phyloP scores from a whole-genome alignment of 1,140 invertebrate species.

The Elysia chlorotica region DNA sequence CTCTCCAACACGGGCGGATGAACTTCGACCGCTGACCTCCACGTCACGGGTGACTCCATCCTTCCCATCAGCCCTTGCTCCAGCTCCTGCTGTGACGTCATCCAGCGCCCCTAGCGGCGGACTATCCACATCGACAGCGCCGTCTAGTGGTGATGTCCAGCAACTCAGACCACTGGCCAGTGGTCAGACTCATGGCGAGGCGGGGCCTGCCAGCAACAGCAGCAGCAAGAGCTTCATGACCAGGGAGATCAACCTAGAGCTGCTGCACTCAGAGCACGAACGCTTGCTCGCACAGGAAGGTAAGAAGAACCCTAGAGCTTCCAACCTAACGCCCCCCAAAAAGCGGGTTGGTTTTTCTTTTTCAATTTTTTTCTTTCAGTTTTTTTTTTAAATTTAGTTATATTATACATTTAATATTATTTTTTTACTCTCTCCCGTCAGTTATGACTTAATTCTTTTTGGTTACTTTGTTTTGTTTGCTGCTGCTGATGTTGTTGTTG shows the following conservation, averaged over 20 bases:
- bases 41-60: no score
- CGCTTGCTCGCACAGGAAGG: constrained; percentile 38
- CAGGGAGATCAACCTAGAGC: constrained; percentile 41
- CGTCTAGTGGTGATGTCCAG: not conserved
- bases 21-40: no score
- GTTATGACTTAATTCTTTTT: no score
- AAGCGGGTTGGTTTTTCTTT: not conserved
- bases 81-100: not conserved
- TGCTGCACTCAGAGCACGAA: constrained; percentile 40
- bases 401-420: not conserved
- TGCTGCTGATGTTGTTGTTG: no score
- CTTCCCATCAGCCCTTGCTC: not conserved
- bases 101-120: not conserved
- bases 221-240: constrained; percentile 30
- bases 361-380: not conserved
- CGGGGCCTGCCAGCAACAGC: not conserved
- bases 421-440: not conserved
- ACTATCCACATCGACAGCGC: not conserved
- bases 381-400: not conserved
- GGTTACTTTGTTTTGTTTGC: no score
- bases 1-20: no score
- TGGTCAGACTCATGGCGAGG: not conserved
- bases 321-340: not conserved
- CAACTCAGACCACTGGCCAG: not conserved
- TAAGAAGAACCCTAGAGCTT: not conserved